Evolutionary conservation across 2,888 invertebrate genomes (phyloP).

Genomic region (Pterostichus niger): DNA sequence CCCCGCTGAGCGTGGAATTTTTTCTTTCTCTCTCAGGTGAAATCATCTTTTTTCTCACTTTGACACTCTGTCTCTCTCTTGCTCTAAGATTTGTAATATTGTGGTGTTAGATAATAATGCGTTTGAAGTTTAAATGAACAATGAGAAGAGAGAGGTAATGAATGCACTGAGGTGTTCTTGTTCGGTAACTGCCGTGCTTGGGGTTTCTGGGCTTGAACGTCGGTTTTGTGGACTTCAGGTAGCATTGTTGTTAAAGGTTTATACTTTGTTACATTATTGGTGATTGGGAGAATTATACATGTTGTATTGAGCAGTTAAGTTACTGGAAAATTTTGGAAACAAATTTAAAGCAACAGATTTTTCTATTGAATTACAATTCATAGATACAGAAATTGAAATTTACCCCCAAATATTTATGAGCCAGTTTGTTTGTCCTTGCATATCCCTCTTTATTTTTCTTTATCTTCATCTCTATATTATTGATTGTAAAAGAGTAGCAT

Average conservation of each 20-base stretch:
- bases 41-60: conserved; percentile 29
- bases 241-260: background rate
- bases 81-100: conserved; percentile 22
- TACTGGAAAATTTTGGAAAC: background rate
- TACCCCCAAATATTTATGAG: no score
- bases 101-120: conserved; percentile 6
- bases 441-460: no score
- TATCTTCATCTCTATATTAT: no score
- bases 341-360: background rate
- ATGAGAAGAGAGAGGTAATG: background rate
- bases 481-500: no score
- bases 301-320: conserved; percentile 4
- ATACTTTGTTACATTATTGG: conserved; percentile 5
- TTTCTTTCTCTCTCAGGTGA: conserved; percentile 52
- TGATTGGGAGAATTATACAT: background rate
- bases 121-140: conserved; percentile 8
- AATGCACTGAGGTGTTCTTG: background rate
- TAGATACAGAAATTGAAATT: no score
- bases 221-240: conserved; percentile 1
- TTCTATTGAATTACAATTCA: no score
- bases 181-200: background rate
- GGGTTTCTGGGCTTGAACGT: background rate
- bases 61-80: background rate
- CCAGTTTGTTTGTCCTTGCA: no score
- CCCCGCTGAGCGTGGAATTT: conserved; percentile 47